Base-by-base conservation (phyloP, 1,140 invertebrate species). In the Bombus breviceps region DNA sequence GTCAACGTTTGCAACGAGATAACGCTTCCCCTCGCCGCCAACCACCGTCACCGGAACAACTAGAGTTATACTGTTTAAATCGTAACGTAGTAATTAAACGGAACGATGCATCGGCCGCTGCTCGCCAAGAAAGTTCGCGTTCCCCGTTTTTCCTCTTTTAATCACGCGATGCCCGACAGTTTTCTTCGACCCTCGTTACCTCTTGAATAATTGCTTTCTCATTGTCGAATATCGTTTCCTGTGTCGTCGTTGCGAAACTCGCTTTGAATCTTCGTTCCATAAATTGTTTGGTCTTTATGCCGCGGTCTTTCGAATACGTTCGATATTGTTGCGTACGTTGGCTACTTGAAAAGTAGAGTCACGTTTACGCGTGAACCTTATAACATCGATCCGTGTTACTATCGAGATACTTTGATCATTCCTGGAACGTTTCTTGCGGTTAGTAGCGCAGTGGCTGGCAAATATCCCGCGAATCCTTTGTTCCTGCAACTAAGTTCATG, bases 41-140 rank as follows among this genome's bases (percentile, higher is more conserved):
- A 68, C 68, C 59, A 41, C 13, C 37, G 32, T 59, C 39, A 28
- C 62, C 12, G n/a, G 53, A 77, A 80, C 86, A 59, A 77, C 81
- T 88, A 81, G 77, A 72, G 66, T 64, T 57, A 76, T 53, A 88
- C 77, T 75, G 85, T 88, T 90, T 75, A 85, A 82, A 88, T 81
- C 83, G 69, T 91, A 90, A 87, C 73, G 73, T 76, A 57, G 74
- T 59, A 76, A 76, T 76, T 57, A 76, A 66, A 76, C 59, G 41
- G 39, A 66, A 74, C 53, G 53, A 76, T 39, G 73, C 57, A 57
- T 83, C 72, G 43, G 75, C 4, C 62, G 57, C n/a, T 3, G 41
- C n/a, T 66, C 43, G 25, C 57, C 39, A 28, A 43, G 39, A 22
- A 41, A 66, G 25, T 39, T 72, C 81, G 53, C 39, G 34, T 75